Base-by-base conservation (phyloP, 1,140 invertebrate species). In the Drosophila arizonae region DNA sequence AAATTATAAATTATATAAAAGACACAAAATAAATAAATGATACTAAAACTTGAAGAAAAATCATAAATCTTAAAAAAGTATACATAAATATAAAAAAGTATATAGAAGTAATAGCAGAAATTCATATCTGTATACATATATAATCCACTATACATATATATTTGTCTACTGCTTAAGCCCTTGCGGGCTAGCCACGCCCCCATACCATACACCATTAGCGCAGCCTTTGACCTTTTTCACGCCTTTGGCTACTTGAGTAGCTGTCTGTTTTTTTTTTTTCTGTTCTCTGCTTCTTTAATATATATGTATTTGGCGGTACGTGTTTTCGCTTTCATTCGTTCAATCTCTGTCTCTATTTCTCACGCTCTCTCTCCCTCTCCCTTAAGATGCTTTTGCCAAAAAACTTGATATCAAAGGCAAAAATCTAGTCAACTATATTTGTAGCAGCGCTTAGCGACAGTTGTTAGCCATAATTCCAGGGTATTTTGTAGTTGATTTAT, bases 201-300 rank as follows among this genome's bases (percentile, higher is more conserved):
- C 39, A 17, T 52, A 17, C 39, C 46, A 55, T 36, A 9, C 41
- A 66, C 56, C 57, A 55, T 67, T 68, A 46, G 50, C 41, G 72
- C 72, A 86, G 82, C 81, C 81, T 85, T 85, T 86, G 81, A 86
- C 81, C 82, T 86, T 86, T 86, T 87, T 86, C 82, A 86, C 81
- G 82, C 82, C 81, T 87, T 85, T 67, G 78, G 81, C 63, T 68
- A 81, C 81, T 81, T 78, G 81, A 81, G 79, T 81, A 85, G 79
- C 81, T 87, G 79, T 81, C 87, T 76, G n/a, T 30, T 30, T 30
- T 30, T 28, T 28, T 28, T 28, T 46, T 46, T 46, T 46, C 17
- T 46, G 17, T 3, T 21, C 17, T 46, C 43, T 17, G n/a, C 43
- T 46, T 46, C 43, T 17, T 46, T 46, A 11, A 17, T 46, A 17